Percentiles rank a stretch among this genome's conserved stretches.
phyloP scores from a whole-genome alignment of 1,140 invertebrate genomes.

The Pseudomyrmex sp. region DNA sequence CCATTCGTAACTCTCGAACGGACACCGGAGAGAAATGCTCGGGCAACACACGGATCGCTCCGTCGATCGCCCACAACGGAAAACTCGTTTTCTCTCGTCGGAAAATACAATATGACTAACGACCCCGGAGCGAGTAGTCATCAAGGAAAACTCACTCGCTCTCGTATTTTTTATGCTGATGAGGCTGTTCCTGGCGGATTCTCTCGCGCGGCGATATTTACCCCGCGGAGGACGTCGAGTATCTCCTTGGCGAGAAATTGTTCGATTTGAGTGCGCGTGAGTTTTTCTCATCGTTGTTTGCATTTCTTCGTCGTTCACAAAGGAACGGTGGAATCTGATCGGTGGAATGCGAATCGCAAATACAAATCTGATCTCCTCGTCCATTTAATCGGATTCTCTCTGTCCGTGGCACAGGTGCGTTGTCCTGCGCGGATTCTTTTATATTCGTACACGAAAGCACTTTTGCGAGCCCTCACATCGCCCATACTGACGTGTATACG shows the following conservation, averaged over 20 bases:
- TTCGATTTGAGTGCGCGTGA: background rate
- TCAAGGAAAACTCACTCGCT: slow-evolving; percentile 16
- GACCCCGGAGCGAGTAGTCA: background rate
- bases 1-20: slow-evolving; percentile 23
- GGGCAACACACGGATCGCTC: background rate
- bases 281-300: slow-evolving; percentile 26
- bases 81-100: slow-evolving; percentile 5
- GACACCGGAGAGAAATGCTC: slow-evolving; percentile 1
- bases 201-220: background rate
- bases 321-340: background rate
- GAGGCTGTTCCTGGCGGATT: slow-evolving; percentile 11
- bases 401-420: slow-evolving; percentile 4
- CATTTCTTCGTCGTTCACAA: background rate
- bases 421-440: slow-evolving; percentile 39
- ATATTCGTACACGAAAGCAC: slow-evolving; percentile 19
- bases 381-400: background rate
- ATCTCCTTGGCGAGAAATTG: slow-evolving; percentile 4
- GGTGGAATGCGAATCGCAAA: slow-evolving; percentile 33
- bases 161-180: slow-evolving; percentile 20
- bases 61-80: background rate
- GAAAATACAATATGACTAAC: slow-evolving; percentile 29
- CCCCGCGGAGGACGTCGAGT: slow-evolving; percentile 13
- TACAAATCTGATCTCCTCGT: background rate
- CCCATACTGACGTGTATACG: background rate
- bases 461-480: background rate